Base-by-base conservation (phyloP, 2,797 vertebrate genomes). In the Salarias fasciatus region DNA sequence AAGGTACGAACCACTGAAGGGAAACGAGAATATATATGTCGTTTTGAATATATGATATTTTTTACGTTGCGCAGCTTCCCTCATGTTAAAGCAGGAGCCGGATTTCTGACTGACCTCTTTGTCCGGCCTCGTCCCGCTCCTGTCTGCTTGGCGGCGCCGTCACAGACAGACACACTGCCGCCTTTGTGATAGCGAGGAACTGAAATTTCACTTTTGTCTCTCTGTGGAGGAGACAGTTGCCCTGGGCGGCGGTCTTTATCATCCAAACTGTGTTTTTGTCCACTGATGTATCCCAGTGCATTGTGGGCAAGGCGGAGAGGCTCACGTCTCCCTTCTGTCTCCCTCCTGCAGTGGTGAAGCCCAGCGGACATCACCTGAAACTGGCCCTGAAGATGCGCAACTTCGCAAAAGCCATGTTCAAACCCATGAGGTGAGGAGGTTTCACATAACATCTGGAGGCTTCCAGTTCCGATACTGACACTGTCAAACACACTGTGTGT, bases 361-460 rank as follows among this genome's bases (percentile, higher is more conserved):
- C 97, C 64, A 99, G 97, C 0, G 97, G 97, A 0, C 95, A 97
- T 83, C 96, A 99, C 85, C 90, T 99, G 84, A 99, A 99, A 79
- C 86, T 99, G 83, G 92, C 97, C 33, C 89, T 99, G 79, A 94
- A 96, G 61, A 93, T 98, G 88, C 89, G 91, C 1, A 95, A 99
- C 85, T 96, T 95, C 8, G 96, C 95, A 41, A 99, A 98, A 82
- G 96, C 94, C 81, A 98, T 99, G 96, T 99, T 96, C 86, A 99
- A 99, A 82, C 97, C 97, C 35, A 99, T 97, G 96, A 98, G 96
- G 97, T 99, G 93, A 94, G 93, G 18, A 24, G 24, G 18, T 2
- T 24, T 3, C 2, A 24, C 2, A 2, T 24, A 3, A 2, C 18
- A n/a, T 18, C 18, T 24, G 18, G 24, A 24, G n/a, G n/a, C n/a